Evolutionary conservation across 2,113 vertebrate species (phyloP), one percentile per base, ranked within the genome.

Genomic region (Hippocampus abdominalis): DNA sequence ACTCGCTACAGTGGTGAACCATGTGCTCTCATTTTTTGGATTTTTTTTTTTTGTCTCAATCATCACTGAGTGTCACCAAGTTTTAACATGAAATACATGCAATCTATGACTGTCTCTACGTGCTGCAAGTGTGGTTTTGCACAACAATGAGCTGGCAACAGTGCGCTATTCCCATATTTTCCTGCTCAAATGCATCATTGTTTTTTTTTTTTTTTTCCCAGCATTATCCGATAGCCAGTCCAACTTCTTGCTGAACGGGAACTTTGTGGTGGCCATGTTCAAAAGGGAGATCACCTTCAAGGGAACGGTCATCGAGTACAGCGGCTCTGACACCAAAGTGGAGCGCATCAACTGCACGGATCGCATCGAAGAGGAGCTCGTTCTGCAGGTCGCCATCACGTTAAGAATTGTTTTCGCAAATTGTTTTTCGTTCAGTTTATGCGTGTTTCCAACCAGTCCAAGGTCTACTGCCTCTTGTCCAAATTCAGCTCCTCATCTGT

Each of bases 181-280:
- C 42, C 36, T 60, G 21, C 29, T 75, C 16, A 36, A 40, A 68
- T 67, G 39, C 27, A 29, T 72, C 48, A 2, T 72, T 72, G 40
- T 69, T 53, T 66, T 84, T 3, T 2, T 44, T 44, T 44, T 44
- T 44, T n/a, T 66, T 25, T 2, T 75, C 87, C 11, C 81, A 99
- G 97, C 96, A 29, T 91, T 99, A 80, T 96, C 96, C 69, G 95
- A 97, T 79, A 82, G 87, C 81, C 93, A 92, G 39, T 96, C 95
- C 75, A 95, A 95, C 87, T 95, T 93, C 75, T 89, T 98, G 65
- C 91, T 99, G 80, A 99, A 99, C 81, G 97, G 97, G 76, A 95
- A 99, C 92, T 98, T 96, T 89, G 94, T 98, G 89, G 96, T 99
- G 82, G 95, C 94, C 91, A 95, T 95, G 93, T 95, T 96, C 85